These are phyloP conservation scores for Lordiphosa mommai DNA, from an alignment of 1,140 invertebrate species.

Conservation along the genomic window DNA sequence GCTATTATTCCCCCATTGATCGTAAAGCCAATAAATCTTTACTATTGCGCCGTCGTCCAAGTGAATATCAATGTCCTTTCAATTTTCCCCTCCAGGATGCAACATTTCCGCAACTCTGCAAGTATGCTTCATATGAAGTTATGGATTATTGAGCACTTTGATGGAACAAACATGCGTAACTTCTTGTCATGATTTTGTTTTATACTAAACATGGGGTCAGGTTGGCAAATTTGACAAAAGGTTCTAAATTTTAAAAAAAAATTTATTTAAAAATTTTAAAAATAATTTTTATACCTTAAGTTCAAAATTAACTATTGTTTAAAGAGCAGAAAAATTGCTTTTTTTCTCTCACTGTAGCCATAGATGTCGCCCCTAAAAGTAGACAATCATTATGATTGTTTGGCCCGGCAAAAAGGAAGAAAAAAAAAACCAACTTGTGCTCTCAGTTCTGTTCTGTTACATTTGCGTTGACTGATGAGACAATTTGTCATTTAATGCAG, in stretches of 20 bases:
- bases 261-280: no score
- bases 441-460: slow-evolving; percentile 29
- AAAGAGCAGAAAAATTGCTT: no score
- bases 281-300: no score
- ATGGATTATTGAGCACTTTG: neutral
- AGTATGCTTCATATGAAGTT: neutral
- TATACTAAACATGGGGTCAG: no score
- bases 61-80: slow-evolving; percentile 17
- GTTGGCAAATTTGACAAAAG: no score
- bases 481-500: slow-evolving; percentile 73
- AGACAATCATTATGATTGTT: slow-evolving; percentile 75
- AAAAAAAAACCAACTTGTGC: slow-evolving; percentile 21
- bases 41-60: neutral
- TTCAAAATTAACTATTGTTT: no score
- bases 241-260: no score
- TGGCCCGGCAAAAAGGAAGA: slow-evolving; percentile 3
- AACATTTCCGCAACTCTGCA: slow-evolving; percentile 12
- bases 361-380: slow-evolving; percentile 48
- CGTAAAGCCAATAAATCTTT: neutral
- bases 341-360: slow-evolving; percentile 17
- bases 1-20: slow-evolving; percentile 11
- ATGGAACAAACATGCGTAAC: no score
- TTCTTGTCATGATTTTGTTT: no score
- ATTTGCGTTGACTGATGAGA: slow-evolving; percentile 57
- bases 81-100: slow-evolving; percentile 11